Evolutionary conservation across 2,888 invertebrate species (phyloP), one percentile per base, ranked within the genome.

Genomic region (Chelonus formosanus): DNA sequence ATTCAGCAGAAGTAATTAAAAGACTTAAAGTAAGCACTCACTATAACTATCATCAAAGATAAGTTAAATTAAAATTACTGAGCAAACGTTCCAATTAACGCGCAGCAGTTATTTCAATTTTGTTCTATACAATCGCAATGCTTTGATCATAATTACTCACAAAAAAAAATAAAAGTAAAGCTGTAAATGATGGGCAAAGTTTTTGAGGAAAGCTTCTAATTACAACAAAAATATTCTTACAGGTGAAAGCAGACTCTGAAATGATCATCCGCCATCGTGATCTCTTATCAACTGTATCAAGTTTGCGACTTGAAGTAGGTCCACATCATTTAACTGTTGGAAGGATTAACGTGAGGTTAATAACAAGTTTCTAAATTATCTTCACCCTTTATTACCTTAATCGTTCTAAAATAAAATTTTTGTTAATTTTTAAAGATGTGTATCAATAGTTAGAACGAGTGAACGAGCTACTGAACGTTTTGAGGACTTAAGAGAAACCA

Each of bases 241-340:
- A 85, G 85, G 80, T 85, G 65, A 75, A 73, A 45, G 75, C 84
- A 7, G 82, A 83, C 65, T 81, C 83, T 64, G 83, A 84, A 44
- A 75, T 71, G 50, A 63, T 74, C 58, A 75, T 78, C 62, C 80
- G 81, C 67, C 76, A 79, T 53, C 82, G 84, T 69, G 86, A 85
- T 31, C 78, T 86, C 65, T 74, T 82, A 67, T 80, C 82, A 54
- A 83, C 84, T 10, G 77, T 81, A 10, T 82, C 86, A 60, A 85
- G 85, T 65, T 78, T 86, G 59, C 78, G 83, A 48, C 76, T 85
- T 44, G 81, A 84, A 69, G 77, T 85, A 47, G 76, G 82, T 64
- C 83, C 85, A 40, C 74, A 80, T 70, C 85, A 86, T 71, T 74
- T 83, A 62, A 67, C 77, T 4, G 76, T 75, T 63, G 81, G 80